A percentile compares a stretch with the other conserved stretches of the same genome.
Evolutionary conservation across 2,888 invertebrate genomes (phyloP).

Genomic region (Suillia variegata): DNA sequence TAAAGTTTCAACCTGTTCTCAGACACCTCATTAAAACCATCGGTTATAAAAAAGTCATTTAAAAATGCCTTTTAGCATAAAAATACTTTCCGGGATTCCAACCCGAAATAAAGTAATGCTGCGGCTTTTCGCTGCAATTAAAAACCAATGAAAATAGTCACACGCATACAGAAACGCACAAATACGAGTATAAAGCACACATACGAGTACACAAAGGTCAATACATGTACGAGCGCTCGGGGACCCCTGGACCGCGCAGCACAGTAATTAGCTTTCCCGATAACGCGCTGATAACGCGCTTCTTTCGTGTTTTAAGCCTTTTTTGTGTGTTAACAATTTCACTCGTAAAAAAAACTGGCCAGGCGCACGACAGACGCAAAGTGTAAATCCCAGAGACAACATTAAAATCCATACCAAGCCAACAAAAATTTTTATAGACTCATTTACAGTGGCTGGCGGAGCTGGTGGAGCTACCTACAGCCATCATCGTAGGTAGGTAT

Average conservation of each 20-base stretch:
- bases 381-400: constrained; percentile 31
- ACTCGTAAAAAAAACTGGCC: constrained; percentile 13
- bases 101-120: constrained; percentile 18
- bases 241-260: constrained; percentile 37
- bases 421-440: constrained; percentile 37
- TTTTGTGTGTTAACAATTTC: constrained; percentile 22
- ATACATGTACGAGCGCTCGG: constrained; percentile 25
- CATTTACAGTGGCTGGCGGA: not conserved
- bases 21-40: constrained; percentile 9
- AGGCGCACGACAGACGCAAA: constrained; percentile 9
- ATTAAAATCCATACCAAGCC: constrained; percentile 28
- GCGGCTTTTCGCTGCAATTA: constrained; percentile 27
- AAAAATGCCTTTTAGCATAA: not conserved
- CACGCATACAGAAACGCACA: constrained; percentile 16
- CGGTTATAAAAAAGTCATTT: constrained; percentile 5
- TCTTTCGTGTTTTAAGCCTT: constrained; percentile 44
- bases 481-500: too few relatives aligned
- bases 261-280: constrained; percentile 57
- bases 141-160: constrained; percentile 37
- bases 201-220: too few relatives aligned
- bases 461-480: not conserved
- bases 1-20: not conserved
- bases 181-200: constrained; percentile 43
- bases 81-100: not conserved
- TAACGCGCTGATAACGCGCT: constrained; percentile 50